These are phyloP conservation scores for Hydractinia symbiolongicarpus DNA, from an alignment of 30 jellyfish, hydroid and myxozoan species.

Conservation along the genomic window DNA sequence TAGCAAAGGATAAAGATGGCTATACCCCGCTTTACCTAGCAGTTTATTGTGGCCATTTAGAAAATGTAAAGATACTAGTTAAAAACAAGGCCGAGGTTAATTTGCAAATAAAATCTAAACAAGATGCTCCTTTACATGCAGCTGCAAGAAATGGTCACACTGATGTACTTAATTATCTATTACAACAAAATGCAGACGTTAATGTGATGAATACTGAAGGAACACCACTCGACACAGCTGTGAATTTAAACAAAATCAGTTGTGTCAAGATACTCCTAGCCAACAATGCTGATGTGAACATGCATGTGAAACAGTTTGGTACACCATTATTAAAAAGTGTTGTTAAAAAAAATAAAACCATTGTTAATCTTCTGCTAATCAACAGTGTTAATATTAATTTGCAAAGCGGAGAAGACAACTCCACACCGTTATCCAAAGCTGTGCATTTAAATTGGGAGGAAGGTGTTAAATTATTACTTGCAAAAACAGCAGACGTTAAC, in stretches of 20 bases:
- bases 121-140: not conserved
- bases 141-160: no score
- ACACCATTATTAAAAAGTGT: slow-evolving; percentile 7
- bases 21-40: not conserved
- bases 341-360: not conserved
- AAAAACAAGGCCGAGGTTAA: not conserved
- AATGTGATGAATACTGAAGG: not conserved
- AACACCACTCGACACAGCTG: slow-evolving; percentile 11
- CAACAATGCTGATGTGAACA: not conserved
- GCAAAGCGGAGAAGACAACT: not conserved
- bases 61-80: not conserved
- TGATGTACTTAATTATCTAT: not conserved
- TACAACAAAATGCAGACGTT: slow-evolving; percentile 8
- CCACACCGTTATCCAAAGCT: slow-evolving; percentile 4
- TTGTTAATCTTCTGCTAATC: not conserved
- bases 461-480: slow-evolving; percentile 8
- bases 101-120: not conserved
- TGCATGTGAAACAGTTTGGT: not conserved
- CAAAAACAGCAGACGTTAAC: slow-evolving; percentile 17
- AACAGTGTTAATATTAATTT: not conserved
- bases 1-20: slow-evolving; percentile 1
- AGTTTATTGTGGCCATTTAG: no score
- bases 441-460: not conserved
- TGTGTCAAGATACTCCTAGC: not conserved
- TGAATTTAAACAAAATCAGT: not conserved